phyloP scores from a whole-genome alignment of 2,113 vertebrate genomes.

The Podilymbus podiceps region DNA sequence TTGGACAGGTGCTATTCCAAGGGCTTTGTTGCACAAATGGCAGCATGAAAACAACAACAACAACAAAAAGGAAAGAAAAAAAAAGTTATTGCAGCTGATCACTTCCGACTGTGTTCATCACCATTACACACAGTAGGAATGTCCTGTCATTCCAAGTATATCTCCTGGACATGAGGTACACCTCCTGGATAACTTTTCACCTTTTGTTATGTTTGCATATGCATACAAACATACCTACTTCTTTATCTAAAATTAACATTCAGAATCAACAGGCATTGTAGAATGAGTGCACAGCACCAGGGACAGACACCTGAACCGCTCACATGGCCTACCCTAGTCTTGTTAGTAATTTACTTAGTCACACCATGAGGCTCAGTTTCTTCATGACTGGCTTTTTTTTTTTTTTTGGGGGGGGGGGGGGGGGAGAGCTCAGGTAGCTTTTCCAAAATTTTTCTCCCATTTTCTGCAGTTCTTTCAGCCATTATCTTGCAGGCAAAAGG shows the following conservation, averaged over 20 bases:
- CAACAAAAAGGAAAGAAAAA: not conserved
- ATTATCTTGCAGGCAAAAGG: slow-evolving; percentile 17
- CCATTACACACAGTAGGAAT: not conserved
- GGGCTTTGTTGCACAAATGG: not conserved
- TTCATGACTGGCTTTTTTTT: not conserved
- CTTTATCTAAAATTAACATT: not conserved
- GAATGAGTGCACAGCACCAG: not conserved
- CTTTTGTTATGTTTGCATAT: not conserved
- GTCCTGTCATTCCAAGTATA: not conserved
- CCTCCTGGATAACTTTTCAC: not conserved
- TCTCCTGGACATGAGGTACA: not conserved
- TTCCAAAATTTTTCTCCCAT: not conserved
- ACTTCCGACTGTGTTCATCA: not conserved
- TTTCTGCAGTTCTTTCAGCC: slow-evolving; percentile 32
- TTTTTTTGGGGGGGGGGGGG: too few species aligned
- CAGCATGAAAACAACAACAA: not conserved
- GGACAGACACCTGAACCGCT: not conserved
- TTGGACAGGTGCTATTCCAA: not conserved
- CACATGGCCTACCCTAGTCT: not conserved
- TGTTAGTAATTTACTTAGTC: not conserved
- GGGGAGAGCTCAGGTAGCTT: not conserved
- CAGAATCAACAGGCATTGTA: not conserved
- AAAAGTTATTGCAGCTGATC: not conserved
- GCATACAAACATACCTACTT: not conserved
- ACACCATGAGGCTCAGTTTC: not conserved